phyloP scores from a whole-genome alignment of 2,888 invertebrate genomes.

The Automeris io region DNA sequence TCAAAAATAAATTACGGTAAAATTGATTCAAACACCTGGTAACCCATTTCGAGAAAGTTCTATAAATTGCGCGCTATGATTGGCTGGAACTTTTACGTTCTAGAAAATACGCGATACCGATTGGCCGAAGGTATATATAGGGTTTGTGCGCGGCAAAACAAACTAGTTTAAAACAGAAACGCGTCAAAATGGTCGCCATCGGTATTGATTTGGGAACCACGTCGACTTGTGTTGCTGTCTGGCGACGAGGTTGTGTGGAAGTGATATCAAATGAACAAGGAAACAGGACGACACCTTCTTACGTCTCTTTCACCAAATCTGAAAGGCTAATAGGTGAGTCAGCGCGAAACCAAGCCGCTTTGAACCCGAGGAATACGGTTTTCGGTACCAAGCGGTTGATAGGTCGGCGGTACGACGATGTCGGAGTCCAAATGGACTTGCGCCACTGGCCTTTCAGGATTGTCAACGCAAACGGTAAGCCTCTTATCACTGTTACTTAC shows the following conservation, averaged over 20 bases:
- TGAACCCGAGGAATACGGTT: constrained; percentile 48
- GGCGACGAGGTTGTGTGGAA: constrained; percentile 42
- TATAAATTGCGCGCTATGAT: constrained; percentile 26
- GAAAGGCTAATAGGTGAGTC: constrained; percentile 49
- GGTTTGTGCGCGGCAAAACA: constrained; percentile 23
- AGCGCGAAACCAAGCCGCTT: constrained; percentile 46
- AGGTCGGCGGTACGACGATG: constrained; percentile 47
- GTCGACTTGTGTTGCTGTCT: constrained; percentile 53
- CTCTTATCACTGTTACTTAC: constrained; percentile 40
- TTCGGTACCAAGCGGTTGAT: constrained; percentile 53
- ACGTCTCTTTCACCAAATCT: constrained; percentile 45
- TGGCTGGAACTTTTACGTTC: constrained; percentile 28
- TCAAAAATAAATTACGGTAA: neutral
- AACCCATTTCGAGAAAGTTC: constrained; percentile 44
- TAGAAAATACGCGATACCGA: constrained; percentile 41
- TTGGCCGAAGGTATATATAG: constrained; percentile 48
- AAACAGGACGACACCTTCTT: constrained; percentile 48
- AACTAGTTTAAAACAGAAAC: constrained; percentile 19
- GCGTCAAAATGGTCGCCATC: constrained; percentile 42
- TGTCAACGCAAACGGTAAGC: constrained; percentile 49
- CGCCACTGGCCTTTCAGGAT: constrained; percentile 47
- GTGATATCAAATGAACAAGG: constrained; percentile 54
- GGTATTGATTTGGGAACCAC: constrained; percentile 61
- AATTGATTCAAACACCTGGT: constrained; percentile 18
- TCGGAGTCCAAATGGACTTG: constrained; percentile 47